Percentiles rank a stretch among this genome's conserved stretches.
Evolutionary conservation across 2,113 vertebrate species (phyloP).

Genomic region (Saguinus imperator): DNA sequence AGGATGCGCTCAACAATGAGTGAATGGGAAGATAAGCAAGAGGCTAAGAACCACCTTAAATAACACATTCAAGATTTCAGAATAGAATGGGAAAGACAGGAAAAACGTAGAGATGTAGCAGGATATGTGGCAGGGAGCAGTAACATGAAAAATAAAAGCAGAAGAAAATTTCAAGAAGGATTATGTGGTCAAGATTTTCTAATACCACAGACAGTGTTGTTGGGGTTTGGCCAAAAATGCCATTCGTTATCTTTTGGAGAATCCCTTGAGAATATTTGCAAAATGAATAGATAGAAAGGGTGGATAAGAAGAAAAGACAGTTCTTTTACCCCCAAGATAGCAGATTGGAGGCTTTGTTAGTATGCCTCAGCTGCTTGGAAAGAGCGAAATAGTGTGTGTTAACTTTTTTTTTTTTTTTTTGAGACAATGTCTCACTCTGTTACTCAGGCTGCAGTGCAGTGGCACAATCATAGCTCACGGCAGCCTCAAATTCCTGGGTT

Average conservation of each 20-base stretch:
- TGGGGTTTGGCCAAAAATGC: not conserved
- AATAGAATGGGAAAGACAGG: not conserved
- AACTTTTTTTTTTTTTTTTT: too few relatives aligned
- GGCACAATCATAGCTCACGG: too few relatives aligned
- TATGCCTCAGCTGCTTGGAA: too few relatives aligned
- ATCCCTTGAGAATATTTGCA: not conserved
- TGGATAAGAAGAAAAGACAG: not conserved
- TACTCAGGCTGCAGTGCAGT: too few relatives aligned
- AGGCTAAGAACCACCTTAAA: not conserved
- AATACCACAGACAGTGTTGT: not conserved
- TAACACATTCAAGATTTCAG: not conserved
- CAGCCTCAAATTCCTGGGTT: too few relatives aligned
- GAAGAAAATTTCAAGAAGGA: not conserved
- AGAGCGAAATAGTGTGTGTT: too few relatives aligned
- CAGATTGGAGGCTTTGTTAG: too few relatives aligned
- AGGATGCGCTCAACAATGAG: not conserved
- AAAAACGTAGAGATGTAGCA: not conserved
- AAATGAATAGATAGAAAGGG: not conserved
- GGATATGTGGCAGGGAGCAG: not conserved
- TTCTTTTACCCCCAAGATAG: too few relatives aligned
- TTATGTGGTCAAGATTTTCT: not conserved
- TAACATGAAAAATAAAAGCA: not conserved
- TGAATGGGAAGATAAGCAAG: not conserved
- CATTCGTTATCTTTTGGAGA: not conserved
- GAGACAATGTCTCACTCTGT: too few relatives aligned